These are phyloP conservation scores for Carollia perspicillata DNA, from an alignment of 2,113 vertebrate genomes.

Conservation along the genomic window DNA sequence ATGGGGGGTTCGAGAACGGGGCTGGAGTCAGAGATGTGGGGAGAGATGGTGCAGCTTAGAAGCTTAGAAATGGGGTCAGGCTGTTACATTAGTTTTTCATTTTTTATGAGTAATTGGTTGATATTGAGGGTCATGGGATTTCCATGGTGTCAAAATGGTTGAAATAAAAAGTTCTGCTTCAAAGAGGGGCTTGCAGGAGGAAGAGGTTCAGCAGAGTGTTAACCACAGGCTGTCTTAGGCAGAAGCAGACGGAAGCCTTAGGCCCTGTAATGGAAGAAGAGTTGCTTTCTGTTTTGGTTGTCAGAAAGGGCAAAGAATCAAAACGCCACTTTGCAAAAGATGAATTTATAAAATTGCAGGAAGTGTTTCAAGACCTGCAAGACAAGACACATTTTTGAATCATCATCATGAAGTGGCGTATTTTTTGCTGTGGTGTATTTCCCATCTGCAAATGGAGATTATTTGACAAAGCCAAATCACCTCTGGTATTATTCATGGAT, in stretches of 20 bases:
- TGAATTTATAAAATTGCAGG: conserved; percentile 43
- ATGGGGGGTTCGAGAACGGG: neutral
- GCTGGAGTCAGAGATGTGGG: neutral
- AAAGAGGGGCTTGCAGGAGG: neutral
- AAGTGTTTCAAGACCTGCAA: conserved; percentile 38
- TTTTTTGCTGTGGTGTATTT: conserved; percentile 32
- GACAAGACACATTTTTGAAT: neutral
- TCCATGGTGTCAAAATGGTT: neutral
- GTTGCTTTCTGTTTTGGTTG: conserved; percentile 17
- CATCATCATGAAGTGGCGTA: neutral
- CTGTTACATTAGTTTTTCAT: neutral
- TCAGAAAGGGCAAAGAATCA: conserved; percentile 23
- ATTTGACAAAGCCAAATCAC: neutral
- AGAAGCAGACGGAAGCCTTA: conserved; percentile 25
- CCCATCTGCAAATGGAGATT: neutral
- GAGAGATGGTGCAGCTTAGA: neutral
- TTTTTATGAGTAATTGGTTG: neutral
- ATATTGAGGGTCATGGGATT: neutral
- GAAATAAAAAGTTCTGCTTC: conserved; percentile 25
- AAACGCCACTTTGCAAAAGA: conserved; percentile 49
- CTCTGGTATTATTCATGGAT: neutral
- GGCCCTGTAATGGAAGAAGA: neutral
- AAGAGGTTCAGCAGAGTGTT: conserved; percentile 6
- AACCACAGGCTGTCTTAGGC: conserved; percentile 29
- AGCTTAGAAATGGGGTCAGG: neutral